Conservation (phyloP, 2,888 invertebrate species). For the Troides aeacus region DNA sequence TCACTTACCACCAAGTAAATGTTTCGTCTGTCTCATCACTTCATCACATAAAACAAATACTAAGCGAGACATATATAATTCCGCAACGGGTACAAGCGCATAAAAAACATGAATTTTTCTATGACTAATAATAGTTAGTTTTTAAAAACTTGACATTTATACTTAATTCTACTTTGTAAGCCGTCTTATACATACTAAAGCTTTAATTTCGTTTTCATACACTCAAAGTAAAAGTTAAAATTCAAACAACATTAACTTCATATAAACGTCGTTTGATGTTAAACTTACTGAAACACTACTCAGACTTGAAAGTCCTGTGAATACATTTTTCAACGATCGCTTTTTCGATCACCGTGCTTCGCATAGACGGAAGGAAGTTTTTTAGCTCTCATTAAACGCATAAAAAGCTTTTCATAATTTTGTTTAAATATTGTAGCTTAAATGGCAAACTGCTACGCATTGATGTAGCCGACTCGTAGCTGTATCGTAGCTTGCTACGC, state of each 20-base stretch:
- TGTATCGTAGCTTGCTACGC: not conserved
- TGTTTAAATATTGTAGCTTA: conserved; percentile 1
- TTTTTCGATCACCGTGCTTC: conserved; percentile 4
- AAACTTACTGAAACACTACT: conserved; percentile 26
- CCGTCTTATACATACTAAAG: not conserved
- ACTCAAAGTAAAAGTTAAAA: conserved; percentile 13
- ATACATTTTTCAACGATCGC: conserved; percentile 16
- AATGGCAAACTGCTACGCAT: not conserved
- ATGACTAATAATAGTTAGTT: not conserved
- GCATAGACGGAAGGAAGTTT: conserved; percentile 1
- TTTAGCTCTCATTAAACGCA: not conserved
- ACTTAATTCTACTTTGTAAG: conserved; percentile 9
- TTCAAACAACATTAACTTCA: conserved; percentile 23
- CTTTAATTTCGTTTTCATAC: conserved; percentile 12
- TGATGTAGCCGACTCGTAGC: not conserved
- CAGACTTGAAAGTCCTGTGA: conserved; percentile 15
- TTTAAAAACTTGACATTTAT: conserved; percentile 1
- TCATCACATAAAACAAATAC: no score
- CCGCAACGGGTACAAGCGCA: no score
- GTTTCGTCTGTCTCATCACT: no score
- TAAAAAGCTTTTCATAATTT: not conserved
- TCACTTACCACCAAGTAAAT: no score
- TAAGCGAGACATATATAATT: no score
- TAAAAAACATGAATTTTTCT: not conserved
- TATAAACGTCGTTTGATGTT: conserved; percentile 19